phyloP scores from a whole-genome alignment of 1,140 invertebrate species.

The Archivesica marissinica region DNA sequence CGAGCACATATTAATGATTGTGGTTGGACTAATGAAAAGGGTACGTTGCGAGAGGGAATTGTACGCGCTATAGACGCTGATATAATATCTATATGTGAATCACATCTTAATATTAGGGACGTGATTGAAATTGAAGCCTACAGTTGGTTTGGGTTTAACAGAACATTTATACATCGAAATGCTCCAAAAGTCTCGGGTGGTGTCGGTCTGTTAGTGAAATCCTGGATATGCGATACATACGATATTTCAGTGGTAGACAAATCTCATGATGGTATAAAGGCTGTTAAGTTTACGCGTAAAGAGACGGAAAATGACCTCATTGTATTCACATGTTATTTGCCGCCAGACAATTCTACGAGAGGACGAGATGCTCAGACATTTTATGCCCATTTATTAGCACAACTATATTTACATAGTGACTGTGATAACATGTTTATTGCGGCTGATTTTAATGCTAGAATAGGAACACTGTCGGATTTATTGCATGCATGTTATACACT shows the following conservation, averaged over 20 bases:
- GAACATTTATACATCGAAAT: constrained; percentile 27
- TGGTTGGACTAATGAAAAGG: constrained; percentile 38
- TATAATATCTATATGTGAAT: constrained; percentile 27
- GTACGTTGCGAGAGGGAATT: constrained; percentile 16
- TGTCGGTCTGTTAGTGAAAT: constrained; percentile 58
- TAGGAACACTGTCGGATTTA: not conserved
- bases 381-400: constrained; percentile 26
- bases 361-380: constrained; percentile 40
- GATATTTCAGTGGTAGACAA: constrained; percentile 24
- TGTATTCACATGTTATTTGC: constrained; percentile 44
- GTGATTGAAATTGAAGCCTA: constrained; percentile 23
- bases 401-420: not conserved
- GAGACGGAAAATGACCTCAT: constrained; percentile 21
- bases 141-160: constrained; percentile 53
- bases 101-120: not conserved
- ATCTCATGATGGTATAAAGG: constrained; percentile 30
- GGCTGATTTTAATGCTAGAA: constrained; percentile 33
- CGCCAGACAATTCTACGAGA: not conserved
- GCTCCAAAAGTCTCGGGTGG: constrained; percentile 62
- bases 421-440: constrained; percentile 3
- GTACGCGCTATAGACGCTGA: constrained; percentile 23
- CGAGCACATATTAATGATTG: constrained; percentile 41
- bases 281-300: constrained; percentile 28
- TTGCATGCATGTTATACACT: not conserved
- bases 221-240: constrained; percentile 4